Evolutionary conservation across 2,113 vertebrate species (phyloP), one percentile per base, ranked within the genome.

Genomic region (Sylvilagus bachmani): DNA sequence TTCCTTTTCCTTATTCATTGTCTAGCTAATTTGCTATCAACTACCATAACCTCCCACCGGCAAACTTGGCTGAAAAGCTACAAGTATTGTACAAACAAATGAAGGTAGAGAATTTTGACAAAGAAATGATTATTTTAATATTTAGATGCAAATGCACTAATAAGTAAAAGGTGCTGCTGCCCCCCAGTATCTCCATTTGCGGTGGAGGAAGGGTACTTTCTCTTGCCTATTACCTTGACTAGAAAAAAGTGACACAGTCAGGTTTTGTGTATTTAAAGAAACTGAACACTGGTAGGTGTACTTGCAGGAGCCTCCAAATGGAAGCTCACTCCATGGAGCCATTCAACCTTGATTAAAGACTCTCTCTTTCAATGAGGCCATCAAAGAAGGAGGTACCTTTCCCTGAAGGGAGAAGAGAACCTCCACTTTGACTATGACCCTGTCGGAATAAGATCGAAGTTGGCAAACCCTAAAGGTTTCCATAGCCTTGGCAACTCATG

Each of bases 21-120:
- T 96, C 89, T 95, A 67, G 38, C 38, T 80, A 96, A 92, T 96
- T 95, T 93, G 90, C 69, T 70, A 81, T 77, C 90, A 95, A 96
- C 61, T 94, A 83, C 86, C 77, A 90, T 86, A 19, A 95, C 38
- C 82, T 93, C 83, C 77, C 25, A 16, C 86, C 6, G 96, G 53
- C 25, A 94, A 81, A 84, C 22, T 12, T 92, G 64, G 10, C 78
- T 92, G 36, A 62, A 89, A 90, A 69, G 2, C 3, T 31, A 14
- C 73, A 96, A 92, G 73, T 69, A 83, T 86, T 92, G 21, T 83
- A 38, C 64, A 94, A 87, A 86, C 25, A 93, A 97, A 94, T 9
- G 89, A 79, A 94, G 94, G 13, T 70, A 66, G 96, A 33, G 6
- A 88, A 77, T 94, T 96, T 95, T 95, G 93, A 86, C 69, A 92